Base-by-base conservation (phyloP, 2,113 vertebrate species). In the Oryctolagus cuniculus region DNA sequence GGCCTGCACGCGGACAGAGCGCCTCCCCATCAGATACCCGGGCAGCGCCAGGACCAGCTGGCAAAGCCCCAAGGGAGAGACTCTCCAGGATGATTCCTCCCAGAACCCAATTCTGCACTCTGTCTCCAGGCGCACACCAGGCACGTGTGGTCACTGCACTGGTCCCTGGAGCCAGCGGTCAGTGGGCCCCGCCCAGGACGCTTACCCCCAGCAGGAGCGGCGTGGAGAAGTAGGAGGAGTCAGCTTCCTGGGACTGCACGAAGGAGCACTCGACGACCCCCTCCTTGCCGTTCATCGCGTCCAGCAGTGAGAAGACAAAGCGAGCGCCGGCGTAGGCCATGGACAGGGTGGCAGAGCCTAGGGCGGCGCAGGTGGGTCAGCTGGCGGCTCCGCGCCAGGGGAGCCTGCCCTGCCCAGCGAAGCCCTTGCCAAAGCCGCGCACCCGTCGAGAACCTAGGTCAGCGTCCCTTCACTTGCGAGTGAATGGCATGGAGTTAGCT, bases 241-340 rank as follows among this genome's bases (percentile, higher is more conserved):
- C 99, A 0, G 99, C 99, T 93, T 99, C 99, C 0, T 99, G 99
- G 0, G 99, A 99, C 15, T 98, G 98, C 79, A 99, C 99, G 13
- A 98, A 99, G 19, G 99, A 98, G 72, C 99, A 99, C 83, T 99
- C 99, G 0, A 99, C 98, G 8, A 99, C 99, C 0, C 99, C 99
- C 78, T 99, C 99, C 97, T 99, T 99, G 1, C 99, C 99, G 0
- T 99, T 99, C 98, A 99, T 99, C 11, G 99, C 99, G 1, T 99
- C 99, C 98, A 99, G 83, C 44, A 99, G 97, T 2, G 99, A 99
- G 98, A 99, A 99, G 82, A 99, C 99, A 95, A 99, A 99, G 0
- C 99, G 98, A 91, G 99, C 99, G 0, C 99, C 99, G 0, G 99
- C 99, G 0, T 99, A 99, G 0, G 99, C 99, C 99, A 99, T 99